These are phyloP conservation scores for Protosalanx chinensis DNA, from an alignment of 2,797 vertebrate genomes.

Conservation along the genomic window DNA sequence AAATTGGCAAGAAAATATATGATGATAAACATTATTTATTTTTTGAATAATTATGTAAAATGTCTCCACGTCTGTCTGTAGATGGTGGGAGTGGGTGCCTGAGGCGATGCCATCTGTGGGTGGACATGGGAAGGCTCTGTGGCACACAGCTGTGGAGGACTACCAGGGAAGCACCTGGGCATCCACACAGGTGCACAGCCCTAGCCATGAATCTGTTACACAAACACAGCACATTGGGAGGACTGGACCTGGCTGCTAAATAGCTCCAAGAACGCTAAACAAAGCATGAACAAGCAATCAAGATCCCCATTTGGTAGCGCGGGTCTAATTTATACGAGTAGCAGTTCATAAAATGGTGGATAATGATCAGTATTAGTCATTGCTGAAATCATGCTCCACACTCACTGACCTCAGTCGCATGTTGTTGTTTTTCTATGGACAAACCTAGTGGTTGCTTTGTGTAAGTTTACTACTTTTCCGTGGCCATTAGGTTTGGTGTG, in stretches of 20 bases:
- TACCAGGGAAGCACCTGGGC: slow-evolving; percentile 72
- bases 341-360: no score
- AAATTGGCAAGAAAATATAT: slow-evolving; percentile 51
- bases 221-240: slow-evolving; percentile 73
- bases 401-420: background rate
- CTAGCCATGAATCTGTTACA: slow-evolving; percentile 78
- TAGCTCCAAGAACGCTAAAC: slow-evolving; percentile 56
- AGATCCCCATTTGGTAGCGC: slow-evolving; percentile 43
- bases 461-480: no score
- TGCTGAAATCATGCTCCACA: background rate
- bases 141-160: slow-evolving; percentile 76
- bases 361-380: background rate
- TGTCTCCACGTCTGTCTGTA: background rate
- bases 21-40: slow-evolving; percentile 12
- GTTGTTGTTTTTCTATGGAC: background rate
- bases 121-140: slow-evolving; percentile 61
- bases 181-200: slow-evolving; percentile 73
- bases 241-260: slow-evolving; percentile 64
- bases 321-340: slow-evolving; percentile 22
- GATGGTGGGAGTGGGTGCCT: slow-evolving; percentile 51
- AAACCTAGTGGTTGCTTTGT: no score
- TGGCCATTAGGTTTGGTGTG: background rate
- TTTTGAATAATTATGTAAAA: background rate
- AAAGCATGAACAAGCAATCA: slow-evolving; percentile 56
- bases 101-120: slow-evolving; percentile 72